These are phyloP conservation scores for Vanessa cardui DNA, from an alignment of 2,888 invertebrate genomes.

Conservation along the genomic window DNA sequence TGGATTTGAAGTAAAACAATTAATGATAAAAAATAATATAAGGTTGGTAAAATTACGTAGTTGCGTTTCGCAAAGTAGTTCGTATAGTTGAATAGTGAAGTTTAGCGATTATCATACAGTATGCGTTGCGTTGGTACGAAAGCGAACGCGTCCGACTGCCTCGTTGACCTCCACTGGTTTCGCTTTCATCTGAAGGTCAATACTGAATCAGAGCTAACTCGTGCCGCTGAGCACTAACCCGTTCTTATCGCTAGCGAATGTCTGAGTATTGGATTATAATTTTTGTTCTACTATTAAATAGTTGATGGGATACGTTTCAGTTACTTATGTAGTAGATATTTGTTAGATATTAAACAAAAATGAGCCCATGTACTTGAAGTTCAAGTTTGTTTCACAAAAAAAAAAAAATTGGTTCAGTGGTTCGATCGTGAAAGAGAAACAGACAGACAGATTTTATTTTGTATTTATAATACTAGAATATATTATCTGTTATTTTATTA, in stretches of 20 bases:
- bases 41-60: background rate
- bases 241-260: constrained; percentile 15
- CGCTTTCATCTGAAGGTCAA: constrained; percentile 79
- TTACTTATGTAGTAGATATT: too few relatives aligned
- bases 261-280: background rate
- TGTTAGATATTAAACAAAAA: too few relatives aligned
- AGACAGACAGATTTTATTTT: too few relatives aligned
- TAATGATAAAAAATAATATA: background rate
- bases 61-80: too few relatives aligned
- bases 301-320: too few relatives aligned
- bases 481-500: too few relatives aligned
- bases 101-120: constrained; percentile 12
- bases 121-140: constrained; percentile 31
- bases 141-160: constrained; percentile 30
- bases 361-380: too few relatives aligned
- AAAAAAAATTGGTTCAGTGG: too few relatives aligned
- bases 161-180: constrained; percentile 68
- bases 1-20: too few relatives aligned
- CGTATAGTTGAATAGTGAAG: background rate
- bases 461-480: too few relatives aligned
- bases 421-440: too few relatives aligned
- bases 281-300: background rate
- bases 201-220: constrained; percentile 37
- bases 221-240: constrained; percentile 20
- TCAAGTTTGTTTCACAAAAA: too few relatives aligned